Evolutionary conservation across 1,140 invertebrate genomes (phyloP).

Genomic region (Anagrus nilaparvatae): DNA sequence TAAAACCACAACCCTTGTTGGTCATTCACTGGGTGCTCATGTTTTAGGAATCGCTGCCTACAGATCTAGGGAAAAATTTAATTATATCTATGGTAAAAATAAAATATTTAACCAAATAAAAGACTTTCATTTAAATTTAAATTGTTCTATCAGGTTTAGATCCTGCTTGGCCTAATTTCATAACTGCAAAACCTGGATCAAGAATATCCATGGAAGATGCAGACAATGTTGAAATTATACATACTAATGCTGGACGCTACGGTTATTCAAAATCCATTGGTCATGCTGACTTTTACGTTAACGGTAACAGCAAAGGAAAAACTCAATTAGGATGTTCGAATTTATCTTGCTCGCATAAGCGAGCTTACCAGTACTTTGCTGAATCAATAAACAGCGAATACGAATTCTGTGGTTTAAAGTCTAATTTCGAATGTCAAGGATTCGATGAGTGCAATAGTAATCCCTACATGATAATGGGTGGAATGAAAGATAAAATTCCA

Average conservation of each 20-base stretch:
- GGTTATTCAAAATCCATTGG: constrained; percentile 43
- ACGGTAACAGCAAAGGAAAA: constrained; percentile 46
- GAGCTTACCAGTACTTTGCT: constrained; percentile 20
- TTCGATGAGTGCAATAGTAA: too few relatives aligned
- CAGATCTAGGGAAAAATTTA: constrained; percentile 20
- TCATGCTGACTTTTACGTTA: constrained; percentile 50
- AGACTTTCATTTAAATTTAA: too few relatives aligned
- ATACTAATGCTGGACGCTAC: constrained; percentile 51
- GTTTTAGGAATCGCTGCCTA: constrained; percentile 39
- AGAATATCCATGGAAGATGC: constrained; percentile 55
- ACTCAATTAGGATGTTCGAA: constrained; percentile 57
- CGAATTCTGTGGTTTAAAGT: constrained; percentile 21
- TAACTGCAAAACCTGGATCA: constrained; percentile 37
- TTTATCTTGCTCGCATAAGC: constrained; percentile 20
- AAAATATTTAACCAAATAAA: too few relatives aligned
- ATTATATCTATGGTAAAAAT: too few relatives aligned
- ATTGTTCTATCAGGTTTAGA: constrained; percentile 48
- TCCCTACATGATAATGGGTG: too few relatives aligned
- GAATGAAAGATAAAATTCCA: too few relatives aligned
- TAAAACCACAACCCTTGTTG: constrained; percentile 36
- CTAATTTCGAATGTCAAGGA: too few relatives aligned
- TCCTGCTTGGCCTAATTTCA: constrained; percentile 47
- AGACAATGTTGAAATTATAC: constrained; percentile 57
- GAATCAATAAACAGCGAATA: constrained; percentile 18
- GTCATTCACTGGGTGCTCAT: constrained; percentile 44